Evolutionary conservation across 2,797 vertebrate genomes (phyloP).

Genomic region (Anguilla marmorata): DNA sequence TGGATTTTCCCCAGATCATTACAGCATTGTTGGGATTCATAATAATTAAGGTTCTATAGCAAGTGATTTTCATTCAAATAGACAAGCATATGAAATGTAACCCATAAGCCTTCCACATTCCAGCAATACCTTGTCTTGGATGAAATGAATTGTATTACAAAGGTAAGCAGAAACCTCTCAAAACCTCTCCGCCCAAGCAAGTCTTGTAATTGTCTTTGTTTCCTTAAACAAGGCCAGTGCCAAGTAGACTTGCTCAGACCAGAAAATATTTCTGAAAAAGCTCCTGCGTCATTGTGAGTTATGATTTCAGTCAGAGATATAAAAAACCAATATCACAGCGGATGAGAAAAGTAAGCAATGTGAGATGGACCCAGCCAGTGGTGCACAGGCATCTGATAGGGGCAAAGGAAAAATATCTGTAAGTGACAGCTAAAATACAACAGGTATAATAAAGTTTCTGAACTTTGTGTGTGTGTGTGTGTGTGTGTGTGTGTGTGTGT

Average conservation of each 20-base stretch:
- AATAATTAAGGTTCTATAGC: background rate
- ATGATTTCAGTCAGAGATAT: background rate
- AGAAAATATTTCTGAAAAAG: background rate
- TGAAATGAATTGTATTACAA: background rate
- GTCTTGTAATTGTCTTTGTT: background rate
- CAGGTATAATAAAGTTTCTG: constrained; percentile 41
- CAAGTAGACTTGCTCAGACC: background rate
- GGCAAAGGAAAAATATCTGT: constrained; percentile 31
- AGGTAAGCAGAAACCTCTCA: background rate
- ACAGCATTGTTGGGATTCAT: background rate
- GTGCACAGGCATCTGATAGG: background rate
- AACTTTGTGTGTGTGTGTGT: constrained; percentile 41
- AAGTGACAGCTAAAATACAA: constrained; percentile 48
- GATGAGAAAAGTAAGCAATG: background rate
- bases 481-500: constrained; percentile 49
- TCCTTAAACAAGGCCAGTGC: background rate
- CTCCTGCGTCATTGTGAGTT: background rate
- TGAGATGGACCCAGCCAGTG: background rate
- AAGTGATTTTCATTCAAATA: background rate
- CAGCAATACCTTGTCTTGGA: background rate
- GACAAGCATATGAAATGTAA: background rate
- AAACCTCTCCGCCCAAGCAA: background rate
- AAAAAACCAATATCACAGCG: background rate
- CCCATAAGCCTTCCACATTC: background rate
- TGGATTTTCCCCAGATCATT: background rate